Base-by-base conservation (phyloP, 1,140 invertebrate genomes). In the Drosophila sechellia region DNA sequence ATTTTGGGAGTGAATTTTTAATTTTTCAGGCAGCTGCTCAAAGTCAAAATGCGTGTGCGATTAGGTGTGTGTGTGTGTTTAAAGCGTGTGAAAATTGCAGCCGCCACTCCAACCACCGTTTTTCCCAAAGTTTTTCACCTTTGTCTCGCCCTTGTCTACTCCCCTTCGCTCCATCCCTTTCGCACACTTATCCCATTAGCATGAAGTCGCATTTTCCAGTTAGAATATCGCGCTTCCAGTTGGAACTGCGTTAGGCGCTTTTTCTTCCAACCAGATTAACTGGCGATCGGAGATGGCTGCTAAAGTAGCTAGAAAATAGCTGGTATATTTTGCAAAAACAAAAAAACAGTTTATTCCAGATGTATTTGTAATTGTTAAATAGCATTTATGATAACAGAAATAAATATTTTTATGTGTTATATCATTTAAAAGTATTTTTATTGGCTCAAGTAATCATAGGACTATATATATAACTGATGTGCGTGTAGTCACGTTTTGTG, bases 81-180 rank as follows among this genome's bases (percentile, higher is more conserved):
- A 56, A 78, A 86, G 69, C 81, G 83, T 86, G 81, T 86, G 81
- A 86, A 86, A 86, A 86, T 81, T 87, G 79, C 83, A 75, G 78
- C 68, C 64, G 68, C 54, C 52, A 50, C 76, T 57, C 70, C 81
- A 84, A 85, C 81, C 81, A 86, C 81, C 81, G 79, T 75, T 86
- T 86, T 84, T 81, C 74, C 78, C 48, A 81, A 85, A 79, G 81
- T 85, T 85, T 85, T 42, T 49, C 45, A 40, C 15, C 27, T 85
- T 85, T 87, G 81, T 84, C 60, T 52, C 31, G 49, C 11, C 49
- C n/a, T 81, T 78, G 77, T 70, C 81, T 77, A 55, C 60, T 39
- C 66, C n/a, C 45, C 43, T 27, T 11, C 17, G n/a, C 20, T 22
- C 31, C 42, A 4, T 39, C 37, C 20, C 57, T 53, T 35, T 64